A percentile compares a stretch with the other conserved stretches of the same genome.
phyloP scores from a whole-genome alignment of 2,797 vertebrate species.

The Chelon labrosus region DNA sequence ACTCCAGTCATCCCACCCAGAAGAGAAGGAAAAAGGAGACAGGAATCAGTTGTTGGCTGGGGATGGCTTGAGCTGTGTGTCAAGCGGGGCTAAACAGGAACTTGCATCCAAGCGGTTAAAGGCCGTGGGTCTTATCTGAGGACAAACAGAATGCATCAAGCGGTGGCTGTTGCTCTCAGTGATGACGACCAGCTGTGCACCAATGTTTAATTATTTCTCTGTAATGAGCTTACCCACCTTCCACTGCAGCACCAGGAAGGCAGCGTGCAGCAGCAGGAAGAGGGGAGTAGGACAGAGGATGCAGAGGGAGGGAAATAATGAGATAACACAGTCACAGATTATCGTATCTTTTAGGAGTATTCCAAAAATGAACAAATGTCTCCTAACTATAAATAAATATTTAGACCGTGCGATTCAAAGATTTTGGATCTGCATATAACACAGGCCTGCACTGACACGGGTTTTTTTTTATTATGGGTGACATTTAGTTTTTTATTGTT shows the following conservation, averaged over 20 bases:
- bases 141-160: slow-evolving; percentile 88
- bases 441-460: slow-evolving; percentile 16
- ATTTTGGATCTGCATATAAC: slow-evolving; percentile 2
- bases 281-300: slow-evolving; percentile 38
- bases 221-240: slow-evolving; percentile 89
- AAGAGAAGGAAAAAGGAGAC: slow-evolving; percentile 49
- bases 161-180: slow-evolving; percentile 82
- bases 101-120: slow-evolving; percentile 84
- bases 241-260: slow-evolving; percentile 76
- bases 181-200: slow-evolving; percentile 88
- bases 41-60: slow-evolving; percentile 61
- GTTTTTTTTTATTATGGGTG: slow-evolving; percentile 27
- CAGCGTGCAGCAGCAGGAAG: slow-evolving; percentile 72
- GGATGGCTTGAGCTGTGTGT: slow-evolving; percentile 75
- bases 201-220: slow-evolving; percentile 88
- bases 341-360: slow-evolving; percentile 47
- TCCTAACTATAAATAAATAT: slow-evolving; percentile 16
- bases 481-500: slow-evolving; percentile 63
- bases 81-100: slow-evolving; percentile 84
- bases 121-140: slow-evolving; percentile 87
- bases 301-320: slow-evolving; percentile 38
- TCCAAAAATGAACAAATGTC: slow-evolving; percentile 36
- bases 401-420: not conserved
- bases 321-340: slow-evolving; percentile 57
- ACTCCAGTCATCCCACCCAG: slow-evolving; percentile 35